Conservation (phyloP, 2,797 vertebrate species). For the Limosa lapponica region DNA sequence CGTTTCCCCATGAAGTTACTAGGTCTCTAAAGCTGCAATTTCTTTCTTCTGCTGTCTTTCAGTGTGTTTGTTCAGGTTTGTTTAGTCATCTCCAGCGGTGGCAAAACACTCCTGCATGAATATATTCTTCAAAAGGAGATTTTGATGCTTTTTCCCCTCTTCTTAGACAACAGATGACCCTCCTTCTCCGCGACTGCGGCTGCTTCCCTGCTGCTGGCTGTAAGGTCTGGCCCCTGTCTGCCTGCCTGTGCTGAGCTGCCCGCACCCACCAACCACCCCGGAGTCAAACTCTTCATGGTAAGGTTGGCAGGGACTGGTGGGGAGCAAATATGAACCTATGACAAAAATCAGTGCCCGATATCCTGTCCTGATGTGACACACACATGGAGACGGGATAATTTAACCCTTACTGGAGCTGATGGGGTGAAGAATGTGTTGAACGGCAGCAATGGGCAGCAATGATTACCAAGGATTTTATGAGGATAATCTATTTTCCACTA, state of each 20-base stretch:
- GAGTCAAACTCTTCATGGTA: background rate
- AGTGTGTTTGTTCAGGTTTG: background rate
- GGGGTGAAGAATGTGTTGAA: background rate
- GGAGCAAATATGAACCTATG: background rate
- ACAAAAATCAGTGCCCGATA: background rate
- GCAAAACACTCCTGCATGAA: accelerated
- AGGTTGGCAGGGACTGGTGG: background rate
- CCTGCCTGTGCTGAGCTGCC: background rate
- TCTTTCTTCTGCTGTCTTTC: background rate
- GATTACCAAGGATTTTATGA: background rate
- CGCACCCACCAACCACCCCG: accelerated
- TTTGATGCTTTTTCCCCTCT: background rate
- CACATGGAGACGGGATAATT: background rate
- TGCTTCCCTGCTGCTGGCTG: background rate
- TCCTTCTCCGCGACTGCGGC: background rate
- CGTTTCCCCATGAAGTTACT: background rate
- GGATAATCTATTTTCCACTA: background rate
- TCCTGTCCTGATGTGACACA: too few species aligned
- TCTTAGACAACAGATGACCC: background rate
- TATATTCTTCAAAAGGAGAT: background rate
- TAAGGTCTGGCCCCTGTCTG: background rate
- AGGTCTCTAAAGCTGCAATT: background rate
- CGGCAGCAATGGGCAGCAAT: accelerated
- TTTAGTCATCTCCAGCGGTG: background rate
- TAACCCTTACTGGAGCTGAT: background rate